Conservation (phyloP, 2,797 vertebrate species). For the Rhodeus uyekii region DNA sequence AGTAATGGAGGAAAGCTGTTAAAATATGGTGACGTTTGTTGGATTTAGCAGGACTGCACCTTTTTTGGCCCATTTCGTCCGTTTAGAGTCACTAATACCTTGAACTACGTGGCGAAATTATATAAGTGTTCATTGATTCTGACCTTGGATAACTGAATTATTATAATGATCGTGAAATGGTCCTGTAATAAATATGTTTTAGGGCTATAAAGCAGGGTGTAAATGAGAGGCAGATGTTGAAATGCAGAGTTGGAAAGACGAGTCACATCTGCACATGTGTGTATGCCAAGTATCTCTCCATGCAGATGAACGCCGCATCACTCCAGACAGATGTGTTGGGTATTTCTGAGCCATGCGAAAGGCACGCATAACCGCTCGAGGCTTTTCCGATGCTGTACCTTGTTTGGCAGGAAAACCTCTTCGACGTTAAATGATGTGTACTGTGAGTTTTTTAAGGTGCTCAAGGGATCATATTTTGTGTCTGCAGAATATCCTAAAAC, state of each 20-base stretch:
- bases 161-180: constrained; percentile 30
- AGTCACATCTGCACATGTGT: constrained; percentile 25
- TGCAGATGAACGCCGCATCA: constrained; percentile 34
- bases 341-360: constrained; percentile 21
- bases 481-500: constrained; percentile 1
- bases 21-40: constrained; percentile 18
- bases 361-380: not conserved
- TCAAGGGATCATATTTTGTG: not conserved
- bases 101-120: constrained; percentile 34
- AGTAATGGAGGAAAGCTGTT: constrained; percentile 46
- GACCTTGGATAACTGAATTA: constrained; percentile 37
- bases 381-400: not conserved
- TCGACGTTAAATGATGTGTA: not conserved
- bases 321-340: constrained; percentile 27
- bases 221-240: constrained; percentile 46
- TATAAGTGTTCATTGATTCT: constrained; percentile 39
- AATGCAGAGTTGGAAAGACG: constrained; percentile 22
- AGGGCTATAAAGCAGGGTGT: constrained; percentile 22
- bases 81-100: constrained; percentile 8
- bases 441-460: constrained; percentile 10
- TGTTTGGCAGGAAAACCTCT: constrained; percentile 10
- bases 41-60: constrained; percentile 3
- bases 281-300: constrained; percentile 34
- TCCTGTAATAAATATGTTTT: constrained; percentile 42
- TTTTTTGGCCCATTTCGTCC: not conserved